These are phyloP conservation scores for Thunnus thynnus DNA, from an alignment of 2,113 vertebrate species.

Conservation along the genomic window DNA sequence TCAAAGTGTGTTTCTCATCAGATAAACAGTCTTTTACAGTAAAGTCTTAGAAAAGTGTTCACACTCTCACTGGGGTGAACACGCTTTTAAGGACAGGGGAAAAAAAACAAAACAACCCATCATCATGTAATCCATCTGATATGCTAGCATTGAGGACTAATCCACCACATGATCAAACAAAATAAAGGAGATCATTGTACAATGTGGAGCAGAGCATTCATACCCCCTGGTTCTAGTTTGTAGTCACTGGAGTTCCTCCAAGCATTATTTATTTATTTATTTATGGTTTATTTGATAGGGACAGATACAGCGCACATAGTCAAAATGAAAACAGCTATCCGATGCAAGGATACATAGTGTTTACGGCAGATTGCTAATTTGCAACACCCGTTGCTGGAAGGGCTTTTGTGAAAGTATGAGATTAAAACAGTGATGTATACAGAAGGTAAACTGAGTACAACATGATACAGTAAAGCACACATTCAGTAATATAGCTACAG, in stretches of 20 bases:
- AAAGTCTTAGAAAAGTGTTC: not conserved
- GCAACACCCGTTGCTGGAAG: too few relatives aligned
- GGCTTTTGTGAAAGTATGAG: too few relatives aligned
- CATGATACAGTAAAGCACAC: too few relatives aligned
- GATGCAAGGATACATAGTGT: too few relatives aligned
- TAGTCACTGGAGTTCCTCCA: conserved; percentile 8
- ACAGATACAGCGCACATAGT: too few relatives aligned
- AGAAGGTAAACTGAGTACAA: too few relatives aligned
- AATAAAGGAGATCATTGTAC: conserved; percentile 34
- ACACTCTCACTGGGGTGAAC: conserved; percentile 5
- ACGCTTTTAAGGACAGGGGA: conserved; percentile 1
- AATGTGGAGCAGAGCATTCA: conserved; percentile 21
- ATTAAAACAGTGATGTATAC: too few relatives aligned
- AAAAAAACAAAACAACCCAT: not conserved
- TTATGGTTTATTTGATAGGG: too few relatives aligned
- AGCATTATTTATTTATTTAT: not conserved
- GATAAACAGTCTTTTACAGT: conserved; percentile 22
- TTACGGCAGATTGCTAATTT: too few relatives aligned
- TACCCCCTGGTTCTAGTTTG: conserved; percentile 18
- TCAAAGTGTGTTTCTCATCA: conserved; percentile 43
- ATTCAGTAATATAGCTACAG: too few relatives aligned
- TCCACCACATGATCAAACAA: conserved; percentile 37
- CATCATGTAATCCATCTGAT: conserved; percentile 39
- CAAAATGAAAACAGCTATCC: too few relatives aligned
- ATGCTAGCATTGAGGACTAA: conserved; percentile 20